Conservation (phyloP, 2,888 invertebrate genomes). For the Apotomis turbidana region DNA sequence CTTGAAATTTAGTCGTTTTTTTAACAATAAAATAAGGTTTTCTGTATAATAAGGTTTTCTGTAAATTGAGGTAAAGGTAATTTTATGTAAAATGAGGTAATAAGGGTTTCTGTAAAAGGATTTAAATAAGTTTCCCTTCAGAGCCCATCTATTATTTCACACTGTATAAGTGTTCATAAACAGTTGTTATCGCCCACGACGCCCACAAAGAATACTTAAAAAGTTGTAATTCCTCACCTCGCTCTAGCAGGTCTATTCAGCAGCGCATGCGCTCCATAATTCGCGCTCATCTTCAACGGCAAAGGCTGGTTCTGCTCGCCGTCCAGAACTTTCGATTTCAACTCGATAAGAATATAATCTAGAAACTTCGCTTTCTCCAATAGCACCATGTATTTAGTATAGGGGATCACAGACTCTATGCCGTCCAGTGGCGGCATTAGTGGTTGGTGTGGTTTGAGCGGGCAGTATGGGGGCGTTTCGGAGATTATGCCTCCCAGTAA, state of each 20-base stretch:
- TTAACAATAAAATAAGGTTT: too few species aligned
- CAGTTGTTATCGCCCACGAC: too few species aligned
- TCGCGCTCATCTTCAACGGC: constrained; percentile 76
- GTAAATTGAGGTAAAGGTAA: too few species aligned
- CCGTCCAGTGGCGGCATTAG: constrained; percentile 67
- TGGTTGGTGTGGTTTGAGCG: constrained; percentile 69
- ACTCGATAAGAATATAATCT: constrained; percentile 72
- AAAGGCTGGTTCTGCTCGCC: constrained; percentile 71
- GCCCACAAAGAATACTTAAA: not conserved
- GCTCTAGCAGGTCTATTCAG: constrained; percentile 75
- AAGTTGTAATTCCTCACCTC: constrained; percentile 57
- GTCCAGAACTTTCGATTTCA: constrained; percentile 71
- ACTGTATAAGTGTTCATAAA: too few species aligned
- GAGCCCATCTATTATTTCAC: too few species aligned
- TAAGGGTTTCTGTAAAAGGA: too few species aligned
- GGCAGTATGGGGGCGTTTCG: constrained; percentile 67
- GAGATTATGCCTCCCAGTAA: constrained; percentile 70
- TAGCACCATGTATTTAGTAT: constrained; percentile 76
- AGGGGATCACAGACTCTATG: constrained; percentile 79
- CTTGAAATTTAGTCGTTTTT: too few species aligned
- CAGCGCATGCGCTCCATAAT: constrained; percentile 76
- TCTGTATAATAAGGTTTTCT: too few species aligned
- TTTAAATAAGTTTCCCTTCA: too few species aligned
- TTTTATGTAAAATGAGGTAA: too few species aligned
- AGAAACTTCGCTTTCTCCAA: constrained; percentile 73